Percentiles rank a stretch among this genome's conserved stretches.
phyloP scores from a whole-genome alignment of 1,140 invertebrate species.

The Nasonia longicornis region DNA sequence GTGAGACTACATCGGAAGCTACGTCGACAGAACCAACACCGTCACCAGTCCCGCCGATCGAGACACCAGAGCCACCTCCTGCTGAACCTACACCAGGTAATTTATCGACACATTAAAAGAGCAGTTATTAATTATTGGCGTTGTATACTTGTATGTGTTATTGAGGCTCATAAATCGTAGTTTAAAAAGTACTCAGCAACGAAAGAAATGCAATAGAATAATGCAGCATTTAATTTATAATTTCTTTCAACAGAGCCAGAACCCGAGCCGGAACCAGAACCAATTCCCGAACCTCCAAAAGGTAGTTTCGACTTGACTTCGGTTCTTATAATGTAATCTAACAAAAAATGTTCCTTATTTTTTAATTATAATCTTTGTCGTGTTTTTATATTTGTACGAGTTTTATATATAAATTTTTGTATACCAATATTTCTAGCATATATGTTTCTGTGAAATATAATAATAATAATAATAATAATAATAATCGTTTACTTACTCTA shows the following conservation, averaged over 20 bases:
- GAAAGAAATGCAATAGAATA: too few relatives aligned
- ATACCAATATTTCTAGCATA: neutral
- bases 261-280: conserved; percentile 38
- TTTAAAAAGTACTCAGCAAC: too few relatives aligned
- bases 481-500: neutral
- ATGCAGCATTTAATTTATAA: neutral
- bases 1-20: conserved; percentile 53
- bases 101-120: conserved; percentile 53
- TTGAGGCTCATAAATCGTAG: too few relatives aligned
- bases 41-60: conserved; percentile 57
- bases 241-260: conserved; percentile 37
- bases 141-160: neutral
- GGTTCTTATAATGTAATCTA: conserved; percentile 35
- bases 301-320: conserved; percentile 46
- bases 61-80: conserved; percentile 59
- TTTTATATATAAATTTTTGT: neutral
- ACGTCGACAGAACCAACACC: conserved; percentile 60
- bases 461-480: neutral
- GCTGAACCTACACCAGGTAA: conserved; percentile 63
- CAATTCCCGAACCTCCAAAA: conserved; percentile 39
- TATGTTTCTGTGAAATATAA: conserved; percentile 3
- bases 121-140: conserved; percentile 26
- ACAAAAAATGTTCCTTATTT: conserved; percentile 8
- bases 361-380: neutral
- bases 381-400: neutral